Conservation (phyloP, 2,797 vertebrate species). For the Heterohyrax brucei region DNA sequence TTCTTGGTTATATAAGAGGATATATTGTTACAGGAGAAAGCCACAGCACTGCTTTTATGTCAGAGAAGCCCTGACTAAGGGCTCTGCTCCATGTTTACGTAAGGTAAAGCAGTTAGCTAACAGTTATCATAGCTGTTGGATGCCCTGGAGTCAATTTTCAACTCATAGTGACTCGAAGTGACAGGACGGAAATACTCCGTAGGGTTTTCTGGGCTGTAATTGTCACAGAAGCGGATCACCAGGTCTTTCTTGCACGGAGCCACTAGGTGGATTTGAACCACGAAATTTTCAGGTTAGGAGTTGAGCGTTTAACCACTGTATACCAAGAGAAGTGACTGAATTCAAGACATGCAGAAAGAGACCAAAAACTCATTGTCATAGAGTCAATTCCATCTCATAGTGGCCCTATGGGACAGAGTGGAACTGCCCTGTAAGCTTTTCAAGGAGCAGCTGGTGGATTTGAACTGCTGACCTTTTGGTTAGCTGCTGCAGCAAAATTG, state of each 20-base stretch:
- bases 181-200: not conserved
- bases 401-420: no score
- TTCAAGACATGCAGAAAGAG: no score
- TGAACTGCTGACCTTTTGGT: no score
- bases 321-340: not conserved
- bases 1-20: slow-evolving; percentile 25
- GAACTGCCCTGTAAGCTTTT: no score
- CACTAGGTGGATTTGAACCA: not conserved
- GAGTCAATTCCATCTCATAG: no score
- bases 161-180: not conserved
- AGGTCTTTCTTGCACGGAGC: not conserved
- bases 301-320: not conserved
- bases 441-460: no score
- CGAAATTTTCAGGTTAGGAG: not conserved
- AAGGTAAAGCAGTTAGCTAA: not conserved
- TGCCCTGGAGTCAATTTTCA: not conserved
- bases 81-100: not conserved
- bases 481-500: not conserved
- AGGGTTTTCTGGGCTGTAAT: not conserved
- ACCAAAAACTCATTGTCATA: no score
- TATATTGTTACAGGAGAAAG: not conserved
- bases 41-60: not conserved
- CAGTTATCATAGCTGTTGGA: not conserved
- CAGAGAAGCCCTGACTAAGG: not conserved
- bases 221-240: not conserved